Evolutionary conservation across 1,140 invertebrate species (phyloP), one percentile per base, ranked within the genome.

Genomic region (Eupristina koningsbergeri): DNA sequence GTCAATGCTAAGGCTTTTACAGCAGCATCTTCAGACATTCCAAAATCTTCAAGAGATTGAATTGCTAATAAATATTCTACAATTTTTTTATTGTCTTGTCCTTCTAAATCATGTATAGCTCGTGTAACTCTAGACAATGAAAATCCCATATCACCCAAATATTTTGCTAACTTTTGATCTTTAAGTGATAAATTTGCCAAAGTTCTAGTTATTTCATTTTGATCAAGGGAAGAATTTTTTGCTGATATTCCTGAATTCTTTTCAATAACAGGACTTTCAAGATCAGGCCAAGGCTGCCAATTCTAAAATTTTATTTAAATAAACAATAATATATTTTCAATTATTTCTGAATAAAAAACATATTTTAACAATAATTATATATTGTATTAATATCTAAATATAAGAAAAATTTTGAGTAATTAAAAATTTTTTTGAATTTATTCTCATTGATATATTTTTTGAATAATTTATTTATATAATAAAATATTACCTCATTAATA

Each of bases 101-200:
- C 93, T 85, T 96, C 96, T 80, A 97, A 93, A 75, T 95, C 91
- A 85, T 94, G 93, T 86, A 96, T 95, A 22, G 96, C 95, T 85
- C 96, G 94, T 9, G 96, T 94, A 2, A 96, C 96, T 87, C 96
- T 94, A n/a, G 95, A 93, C 81, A 96, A 89, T 0, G 95, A 94
- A 91, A 98, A 98, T 3, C 97, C 97, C 97, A 98, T 98, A 74
- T 94, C 94, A 87, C 94, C 95, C 36, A 97, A 94, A 64, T 95
- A 94, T 85, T 94, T 93, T 50, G 95, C 96, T 85, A 97, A 92
- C 69, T 92, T 93, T 89, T 96, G 95, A 77, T 94, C 93, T 77
- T 94, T 92, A 29, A 92, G 89, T 17, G 88, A 88, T 61, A 92
- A 87, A 75, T 90, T 88, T 15, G 84, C 79, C 3, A 91, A 47